Conservation (phyloP, 2,797 vertebrate species). For the Urocyon cinereoargenteus region DNA sequence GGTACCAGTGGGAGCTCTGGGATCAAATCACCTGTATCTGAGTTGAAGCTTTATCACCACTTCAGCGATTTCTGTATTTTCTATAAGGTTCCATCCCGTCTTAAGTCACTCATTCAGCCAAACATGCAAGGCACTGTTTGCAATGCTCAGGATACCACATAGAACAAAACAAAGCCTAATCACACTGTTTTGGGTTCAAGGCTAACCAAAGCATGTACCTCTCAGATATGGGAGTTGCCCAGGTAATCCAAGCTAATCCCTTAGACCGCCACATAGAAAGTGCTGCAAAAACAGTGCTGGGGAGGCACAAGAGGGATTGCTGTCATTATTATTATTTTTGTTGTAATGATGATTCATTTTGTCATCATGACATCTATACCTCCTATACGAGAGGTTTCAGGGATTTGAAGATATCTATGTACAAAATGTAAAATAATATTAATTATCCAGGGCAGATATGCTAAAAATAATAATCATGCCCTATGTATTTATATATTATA, state of each 20-base stretch:
- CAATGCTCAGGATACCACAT: not conserved
- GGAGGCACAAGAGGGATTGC: not conserved
- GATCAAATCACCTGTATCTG: not conserved
- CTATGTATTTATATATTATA: not conserved
- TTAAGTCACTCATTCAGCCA: not conserved
- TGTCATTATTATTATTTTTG: not conserved
- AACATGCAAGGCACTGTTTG: not conserved
- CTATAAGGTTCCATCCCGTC: not conserved
- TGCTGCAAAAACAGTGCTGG: not conserved
- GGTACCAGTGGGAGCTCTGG: not conserved
- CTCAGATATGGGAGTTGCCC: not conserved
- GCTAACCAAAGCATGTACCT: accelerated
- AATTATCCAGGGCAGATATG: not conserved
- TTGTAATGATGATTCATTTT: not conserved
- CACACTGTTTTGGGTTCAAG: not conserved
- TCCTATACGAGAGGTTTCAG: not conserved
- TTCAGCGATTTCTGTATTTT: not conserved
- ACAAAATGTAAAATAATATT: not conserved
- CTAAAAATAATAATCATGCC: not conserved
- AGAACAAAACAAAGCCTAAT: not conserved
- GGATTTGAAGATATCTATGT: not conserved
- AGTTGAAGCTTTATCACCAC: not conserved
- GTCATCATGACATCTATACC: not conserved
- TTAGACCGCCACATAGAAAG: not conserved
- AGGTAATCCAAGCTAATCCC: not conserved